Evolutionary conservation across 2,113 vertebrate genomes (phyloP), one percentile per base, ranked within the genome.

Genomic region (Lynx canadensis): DNA sequence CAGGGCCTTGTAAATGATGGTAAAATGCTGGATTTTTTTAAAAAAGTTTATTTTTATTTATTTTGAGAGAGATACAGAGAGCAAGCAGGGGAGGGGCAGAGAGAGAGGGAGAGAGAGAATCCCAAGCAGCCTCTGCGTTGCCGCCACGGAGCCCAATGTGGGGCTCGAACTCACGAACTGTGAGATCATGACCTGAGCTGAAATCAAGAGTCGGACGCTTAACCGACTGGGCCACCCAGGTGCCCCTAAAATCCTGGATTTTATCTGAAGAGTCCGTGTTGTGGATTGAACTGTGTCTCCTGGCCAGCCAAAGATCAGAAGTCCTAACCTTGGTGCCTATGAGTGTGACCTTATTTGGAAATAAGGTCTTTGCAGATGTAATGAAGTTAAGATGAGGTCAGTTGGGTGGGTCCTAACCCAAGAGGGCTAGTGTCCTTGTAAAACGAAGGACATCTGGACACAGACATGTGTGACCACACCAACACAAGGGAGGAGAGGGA

Each of bases 391-490:
- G 38, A 52, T 18, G 85, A 60, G 12, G 45, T 38, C n/a, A 4
- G 19, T 21, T 16, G 31, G 13, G 27, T 27, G 55, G 68, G 16
- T 21, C 7, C 50, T 69, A 13, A 65, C 36, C 21, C 55, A 66
- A 33, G 5, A 19, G 5, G 25, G 33, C 9, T 1, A 15, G 52
- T 12, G 33, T 29, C 65, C 73, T 95, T n/a, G 31, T 38, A 33
- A 66, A 71, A 48, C 3, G 25, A 71, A 71, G 36, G 65, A 23
- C 29, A 69, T 63, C 8, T 41, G 74, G 29, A 48, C 65, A 23
- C 1, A 31, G 25, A 63, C 23, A 19, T 16, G 0, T 0, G 0
- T 9, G 69, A 74, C 8, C 57, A 48, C 25, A 5, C 12, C 12
- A 48, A 29, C 2, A 0, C 0, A 5, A 19, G 1, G 66, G 16